A percentile compares a stretch with the other conserved stretches of the same genome.
These are phyloP conservation scores for Habropoda laboriosa DNA, from an alignment of 1,140 invertebrate genomes.

Conservation along the genomic window DNA sequence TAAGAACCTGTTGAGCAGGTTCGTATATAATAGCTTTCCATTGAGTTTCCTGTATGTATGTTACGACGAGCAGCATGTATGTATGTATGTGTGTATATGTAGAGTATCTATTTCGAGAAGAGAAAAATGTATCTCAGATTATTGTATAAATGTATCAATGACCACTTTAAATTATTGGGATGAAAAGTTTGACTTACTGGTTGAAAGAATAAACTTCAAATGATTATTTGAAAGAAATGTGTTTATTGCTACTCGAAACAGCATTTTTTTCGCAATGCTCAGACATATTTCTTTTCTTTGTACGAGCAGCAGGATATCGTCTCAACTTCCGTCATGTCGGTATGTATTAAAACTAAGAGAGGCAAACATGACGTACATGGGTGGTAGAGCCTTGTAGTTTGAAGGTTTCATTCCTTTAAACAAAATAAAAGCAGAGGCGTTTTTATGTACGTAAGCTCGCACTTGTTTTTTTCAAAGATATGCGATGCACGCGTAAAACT, in stretches of 20 bases:
- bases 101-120: not conserved
- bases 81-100: constrained; percentile 28
- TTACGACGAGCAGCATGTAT: constrained; percentile 3
- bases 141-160: constrained; percentile 13
- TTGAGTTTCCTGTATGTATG: not conserved
- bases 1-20: constrained; percentile 55
- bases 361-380: constrained; percentile 37
- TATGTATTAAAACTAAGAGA: constrained; percentile 43
- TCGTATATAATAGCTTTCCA: not conserved
- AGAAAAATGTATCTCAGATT: not conserved
- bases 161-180: constrained; percentile 34
- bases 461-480: not conserved
- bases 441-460: constrained; percentile 17
- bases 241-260: constrained; percentile 64
- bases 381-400: constrained; percentile 1
- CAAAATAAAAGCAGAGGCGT: not conserved
- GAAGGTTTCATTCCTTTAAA: constrained; percentile 12
- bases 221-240: constrained; percentile 62
- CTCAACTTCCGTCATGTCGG: constrained; percentile 29
- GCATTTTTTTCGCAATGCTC: constrained; percentile 35
- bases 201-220: constrained; percentile 41
- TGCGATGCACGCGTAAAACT: not conserved
- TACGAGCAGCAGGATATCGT: constrained; percentile 44
- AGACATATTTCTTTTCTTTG: constrained; percentile 33
- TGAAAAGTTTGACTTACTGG: constrained; percentile 35